phyloP scores from a whole-genome alignment of 2,888 invertebrate genomes.

The Charanyca ferruginea region DNA sequence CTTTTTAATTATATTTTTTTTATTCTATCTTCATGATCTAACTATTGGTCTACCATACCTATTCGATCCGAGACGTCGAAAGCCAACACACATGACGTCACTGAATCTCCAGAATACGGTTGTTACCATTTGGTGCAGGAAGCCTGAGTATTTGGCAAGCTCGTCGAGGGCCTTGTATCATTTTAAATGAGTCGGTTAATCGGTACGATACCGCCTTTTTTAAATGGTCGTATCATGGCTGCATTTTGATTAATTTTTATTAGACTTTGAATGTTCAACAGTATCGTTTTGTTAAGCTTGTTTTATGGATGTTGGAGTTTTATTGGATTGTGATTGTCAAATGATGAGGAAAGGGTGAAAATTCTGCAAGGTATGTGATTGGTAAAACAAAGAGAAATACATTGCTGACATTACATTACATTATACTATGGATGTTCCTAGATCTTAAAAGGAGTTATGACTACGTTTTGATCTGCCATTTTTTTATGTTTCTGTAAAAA shows the following conservation, averaged over 20 bases:
- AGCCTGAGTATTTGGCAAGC: slow-evolving; percentile 85
- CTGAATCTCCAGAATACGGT: slow-evolving; percentile 64
- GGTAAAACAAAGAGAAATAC: too few relatives aligned
- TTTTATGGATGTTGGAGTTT: slow-evolving; percentile 36
- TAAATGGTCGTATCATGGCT: slow-evolving; percentile 54
- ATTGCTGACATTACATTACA: too few relatives aligned
- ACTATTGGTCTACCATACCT: too few relatives aligned
- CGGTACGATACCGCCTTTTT: slow-evolving; percentile 77
- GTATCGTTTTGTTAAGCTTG: slow-evolving; percentile 44
- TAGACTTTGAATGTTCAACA: slow-evolving; percentile 54
- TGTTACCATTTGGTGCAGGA: slow-evolving; percentile 63
- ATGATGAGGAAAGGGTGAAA: background rate
- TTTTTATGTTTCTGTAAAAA: too few relatives aligned
- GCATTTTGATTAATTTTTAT: slow-evolving; percentile 65
- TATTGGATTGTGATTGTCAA: slow-evolving; percentile 18
- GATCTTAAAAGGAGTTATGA: too few relatives aligned
- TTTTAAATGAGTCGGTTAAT: slow-evolving; percentile 88
- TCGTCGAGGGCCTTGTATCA: slow-evolving; percentile 84
- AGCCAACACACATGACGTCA: slow-evolving; percentile 2
- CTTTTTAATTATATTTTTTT: too few relatives aligned
- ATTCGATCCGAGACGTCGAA: background rate
- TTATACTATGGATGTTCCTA: too few relatives aligned
- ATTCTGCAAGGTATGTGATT: too few relatives aligned
- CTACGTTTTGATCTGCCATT: too few relatives aligned
- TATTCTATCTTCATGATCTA: too few relatives aligned